Base-by-base conservation (phyloP, 2,888 invertebrate species). In the Drosophila cognata region DNA sequence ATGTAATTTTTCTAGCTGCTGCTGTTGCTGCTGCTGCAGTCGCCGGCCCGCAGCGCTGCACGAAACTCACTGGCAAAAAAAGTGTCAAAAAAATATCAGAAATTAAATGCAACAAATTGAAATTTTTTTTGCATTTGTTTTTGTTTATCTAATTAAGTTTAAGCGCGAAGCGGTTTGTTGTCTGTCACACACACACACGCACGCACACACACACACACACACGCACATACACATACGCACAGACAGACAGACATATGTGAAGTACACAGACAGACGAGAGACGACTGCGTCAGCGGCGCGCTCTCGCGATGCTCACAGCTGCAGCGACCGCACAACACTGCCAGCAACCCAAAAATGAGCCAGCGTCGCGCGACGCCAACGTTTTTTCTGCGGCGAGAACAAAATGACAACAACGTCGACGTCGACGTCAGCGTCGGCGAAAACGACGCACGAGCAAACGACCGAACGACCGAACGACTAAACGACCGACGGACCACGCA, bases 251-350 rank as follows among this genome's bases (percentile, higher is more conserved):
- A 43, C 48, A 68, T 51, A 60, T 60, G 50, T 52, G 66, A 33
- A 74, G 35, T 38, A 28, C n/a, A 56, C 36, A n/a, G 3, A 56
- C 55, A 56, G 16, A 48, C 38, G 35, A 18, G 52, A 35, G 51
- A 68, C 62, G 68, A 74, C 77, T 55, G 74, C 80, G 70, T 66
- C 70, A 57, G 81, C 81, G 72, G 66, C 81, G 72, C 79, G 71
- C 82, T 75, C 75, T 74, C 73, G 83, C 82, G 79, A 86, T 86
- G 85, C 88, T 84, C 72, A 85, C 79, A 83, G 85, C 88, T 88
- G 85, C 86, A 86, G 89, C 81, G 77, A 79, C 82, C 86, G 85
- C 81, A 85, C 77, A 78, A 88, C 83, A 86, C 82, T 81, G 82
- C 65, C 76, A 68, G 58, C 71, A 71, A 59, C 53, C 50, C 55